Base-by-base conservation (phyloP, 1,140 invertebrate genomes). In the Halesus radiatus region DNA sequence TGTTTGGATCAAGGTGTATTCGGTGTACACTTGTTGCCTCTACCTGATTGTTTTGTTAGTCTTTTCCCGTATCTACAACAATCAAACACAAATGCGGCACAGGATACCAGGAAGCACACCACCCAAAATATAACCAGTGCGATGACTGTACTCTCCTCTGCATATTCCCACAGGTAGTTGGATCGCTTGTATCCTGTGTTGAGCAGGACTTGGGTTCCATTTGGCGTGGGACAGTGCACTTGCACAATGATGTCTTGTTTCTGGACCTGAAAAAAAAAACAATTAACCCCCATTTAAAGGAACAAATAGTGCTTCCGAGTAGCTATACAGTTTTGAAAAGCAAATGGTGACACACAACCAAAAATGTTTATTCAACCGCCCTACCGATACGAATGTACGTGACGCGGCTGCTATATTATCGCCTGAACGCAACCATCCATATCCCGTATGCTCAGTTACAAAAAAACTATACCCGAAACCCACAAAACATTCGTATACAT, bases 171-270 rank as follows among this genome's bases (percentile, higher is more conserved):
- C 72, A 88, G 86, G 84, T 86, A 86, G 76, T 87, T 86, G 52
- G 82, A 86, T 16, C 84, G 86, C 32, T 91, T 84, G 82, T 91
- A 90, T 56, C 89, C 91, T 84, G 87, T 92, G 85, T 92, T 92
- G 29, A 88, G 86, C 45, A 96, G 87, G 16, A 94, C 92, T 85
- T 94, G 91, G 3, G 92, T 92, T n/a, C 94, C 95, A 84, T 95
- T 94, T 0, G 94, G 93, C 3, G 92, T 90, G 15, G 94, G 94
- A 85, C 95, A 96, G 3, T 93, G 91, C 20, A 93, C 92, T 85
- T 95, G 94, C 22, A 96, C 93, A 84, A 96, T 96, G 52, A 96
- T 96, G 84, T 96, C 95, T 86, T 95, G 93, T 80, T 93, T 92
- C 84, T 95, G 94, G 45, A 95, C 92, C 91, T 96, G 86, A 77